Percentiles rank a stretch among this genome's conserved stretches.
Conservation (phyloP, 2,797 vertebrate genomes). For the Erpetoichthys calabaricus region DNA sequence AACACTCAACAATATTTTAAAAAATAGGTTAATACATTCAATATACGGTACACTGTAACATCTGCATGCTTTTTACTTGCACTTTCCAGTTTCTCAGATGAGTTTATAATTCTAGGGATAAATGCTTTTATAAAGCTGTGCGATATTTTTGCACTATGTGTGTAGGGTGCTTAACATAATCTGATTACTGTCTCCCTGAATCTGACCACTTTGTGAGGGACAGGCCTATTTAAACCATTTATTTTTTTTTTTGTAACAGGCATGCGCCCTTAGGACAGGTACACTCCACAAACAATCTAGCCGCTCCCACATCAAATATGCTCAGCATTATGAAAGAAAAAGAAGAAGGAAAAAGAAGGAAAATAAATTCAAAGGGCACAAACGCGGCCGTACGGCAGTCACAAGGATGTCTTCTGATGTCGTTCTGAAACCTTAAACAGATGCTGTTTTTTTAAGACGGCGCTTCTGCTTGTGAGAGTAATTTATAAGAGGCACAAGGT, state of each 20-base stretch:
- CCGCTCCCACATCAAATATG: no score
- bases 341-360: no score
- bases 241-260: constrained; percentile 10
- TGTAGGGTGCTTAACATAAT: constrained; percentile 28
- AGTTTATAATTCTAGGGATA: constrained; percentile 5
- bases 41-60: constrained; percentile 11
- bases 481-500: constrained; percentile 27
- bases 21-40: constrained; percentile 20
- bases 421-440: constrained; percentile 22
- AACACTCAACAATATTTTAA: constrained; percentile 6
- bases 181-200: constrained; percentile 22
- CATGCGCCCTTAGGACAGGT: constrained; percentile 6
- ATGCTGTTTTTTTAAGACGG: constrained; percentile 20
- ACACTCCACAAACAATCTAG: constrained; percentile 2
- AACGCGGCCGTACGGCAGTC: neutral
- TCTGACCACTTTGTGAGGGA: constrained; percentile 19
- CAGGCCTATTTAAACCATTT: neutral
- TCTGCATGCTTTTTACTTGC: constrained; percentile 13
- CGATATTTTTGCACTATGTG: constrained; percentile 20
- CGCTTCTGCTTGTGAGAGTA: constrained; percentile 28
- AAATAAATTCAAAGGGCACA: no score
- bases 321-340: no score
- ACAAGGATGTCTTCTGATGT: constrained; percentile 4
- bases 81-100: constrained; percentile 14
- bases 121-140: constrained; percentile 24